Conservation (phyloP, 1,140 invertebrate species). For the Drosophila teissieri region DNA sequence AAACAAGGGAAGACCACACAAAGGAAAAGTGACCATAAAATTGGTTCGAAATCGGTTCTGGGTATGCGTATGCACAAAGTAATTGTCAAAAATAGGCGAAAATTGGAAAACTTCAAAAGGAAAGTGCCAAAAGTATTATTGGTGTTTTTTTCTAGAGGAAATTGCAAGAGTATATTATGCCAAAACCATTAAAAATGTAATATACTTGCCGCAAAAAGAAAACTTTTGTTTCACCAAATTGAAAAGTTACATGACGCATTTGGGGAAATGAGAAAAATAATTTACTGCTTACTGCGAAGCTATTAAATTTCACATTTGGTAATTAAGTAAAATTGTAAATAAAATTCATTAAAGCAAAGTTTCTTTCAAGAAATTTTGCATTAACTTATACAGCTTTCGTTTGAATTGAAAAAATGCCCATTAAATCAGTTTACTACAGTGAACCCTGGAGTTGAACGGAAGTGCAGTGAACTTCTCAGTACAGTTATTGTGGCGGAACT, state of each 20-base stretch:
- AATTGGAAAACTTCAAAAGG: conserved; percentile 18
- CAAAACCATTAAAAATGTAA: background rate
- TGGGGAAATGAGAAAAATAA: too few species aligned
- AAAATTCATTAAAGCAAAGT: background rate
- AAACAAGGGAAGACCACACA: conserved; percentile 27
- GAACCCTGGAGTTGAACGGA: conserved; percentile 32
- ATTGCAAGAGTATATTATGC: background rate
- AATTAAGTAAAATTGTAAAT: background rate
- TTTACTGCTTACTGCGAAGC: too few species aligned
- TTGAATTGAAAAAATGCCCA: background rate
- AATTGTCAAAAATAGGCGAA: conserved; percentile 9
- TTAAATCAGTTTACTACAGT: background rate
- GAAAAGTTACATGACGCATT: background rate
- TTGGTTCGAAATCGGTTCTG: conserved; percentile 32
- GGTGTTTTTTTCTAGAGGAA: background rate
- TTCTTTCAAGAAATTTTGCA: too few species aligned
- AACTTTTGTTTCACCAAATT: background rate
- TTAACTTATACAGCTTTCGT: background rate
- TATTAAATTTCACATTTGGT: too few species aligned
- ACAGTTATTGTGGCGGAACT: conserved; percentile 30
- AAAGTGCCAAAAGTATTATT: background rate
- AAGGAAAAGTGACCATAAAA: conserved; percentile 50
- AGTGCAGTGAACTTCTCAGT: conserved; percentile 39
- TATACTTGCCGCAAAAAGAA: background rate
- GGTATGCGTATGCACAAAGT: background rate